These are phyloP conservation scores for Haliaeetus leucogaster DNA, from an alignment of 2,113 vertebrate species.

Conservation along the genomic window DNA sequence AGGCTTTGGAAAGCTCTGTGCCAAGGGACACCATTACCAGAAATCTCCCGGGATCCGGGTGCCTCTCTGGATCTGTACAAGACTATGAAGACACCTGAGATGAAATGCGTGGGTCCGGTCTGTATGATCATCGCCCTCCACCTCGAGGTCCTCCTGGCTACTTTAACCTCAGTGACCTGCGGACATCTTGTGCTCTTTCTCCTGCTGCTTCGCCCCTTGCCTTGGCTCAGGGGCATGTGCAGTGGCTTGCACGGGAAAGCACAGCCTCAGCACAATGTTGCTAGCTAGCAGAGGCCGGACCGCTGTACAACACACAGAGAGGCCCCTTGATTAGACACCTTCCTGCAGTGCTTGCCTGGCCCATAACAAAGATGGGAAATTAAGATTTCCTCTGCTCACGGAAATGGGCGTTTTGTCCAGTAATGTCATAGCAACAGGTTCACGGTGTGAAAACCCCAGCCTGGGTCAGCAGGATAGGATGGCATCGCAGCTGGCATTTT, in stretches of 20 bases:
- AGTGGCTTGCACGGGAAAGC: background rate
- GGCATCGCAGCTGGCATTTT: background rate
- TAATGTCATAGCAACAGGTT: background rate
- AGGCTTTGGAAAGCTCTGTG: background rate
- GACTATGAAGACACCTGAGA: background rate
- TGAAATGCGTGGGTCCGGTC: background rate
- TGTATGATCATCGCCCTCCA: accelerated
- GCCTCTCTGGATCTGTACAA: background rate
- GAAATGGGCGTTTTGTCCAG: background rate
- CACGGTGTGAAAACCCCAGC: background rate
- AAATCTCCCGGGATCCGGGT: background rate
- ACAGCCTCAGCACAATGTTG: accelerated
- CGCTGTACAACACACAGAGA: background rate
- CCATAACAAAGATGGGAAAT: background rate
- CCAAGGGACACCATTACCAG: background rate
- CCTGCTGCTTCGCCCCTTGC: accelerated
- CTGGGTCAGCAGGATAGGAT: background rate
- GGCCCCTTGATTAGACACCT: background rate
- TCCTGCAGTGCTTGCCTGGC: background rate
- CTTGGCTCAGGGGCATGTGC: background rate
- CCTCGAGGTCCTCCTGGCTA: background rate
- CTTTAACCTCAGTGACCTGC: background rate
- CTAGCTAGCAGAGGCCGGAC: background rate
- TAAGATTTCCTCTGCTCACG: background rate
- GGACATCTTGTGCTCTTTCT: background rate